A percentile compares a stretch with the other conserved stretches of the same genome.
phyloP scores from a whole-genome alignment of 2,888 invertebrate species.

The Diadegma fenestrale region DNA sequence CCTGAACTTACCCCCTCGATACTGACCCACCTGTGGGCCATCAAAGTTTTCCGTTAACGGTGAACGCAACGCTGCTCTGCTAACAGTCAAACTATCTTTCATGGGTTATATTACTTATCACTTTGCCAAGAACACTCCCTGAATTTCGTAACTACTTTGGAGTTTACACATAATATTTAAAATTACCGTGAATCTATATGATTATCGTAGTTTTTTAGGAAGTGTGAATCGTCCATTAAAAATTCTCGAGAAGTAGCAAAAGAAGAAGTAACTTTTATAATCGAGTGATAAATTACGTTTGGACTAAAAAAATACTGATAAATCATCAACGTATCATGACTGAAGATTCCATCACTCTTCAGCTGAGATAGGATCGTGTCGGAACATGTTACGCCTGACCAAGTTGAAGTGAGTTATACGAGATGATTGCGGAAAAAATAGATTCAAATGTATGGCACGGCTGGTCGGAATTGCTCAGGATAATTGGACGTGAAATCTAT shows the following conservation, averaged over 20 bases:
- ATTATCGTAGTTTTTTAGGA: not conserved
- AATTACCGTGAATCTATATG: not conserved
- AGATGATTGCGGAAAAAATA: no score
- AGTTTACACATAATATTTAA: not conserved
- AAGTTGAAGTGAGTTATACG: no score
- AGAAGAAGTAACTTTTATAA: not conserved
- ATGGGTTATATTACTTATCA: constrained; percentile 59
- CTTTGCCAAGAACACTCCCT: constrained; percentile 49
- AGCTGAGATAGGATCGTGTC: no score
- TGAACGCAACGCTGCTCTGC: constrained; percentile 8
- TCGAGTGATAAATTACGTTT: not conserved
- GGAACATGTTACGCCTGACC: no score
- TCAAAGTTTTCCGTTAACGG: constrained; percentile 49
- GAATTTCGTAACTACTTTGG: constrained; percentile 19
- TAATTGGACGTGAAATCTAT: no score
- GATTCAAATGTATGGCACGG: no score
- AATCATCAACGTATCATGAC: not conserved
- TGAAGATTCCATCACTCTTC: no score
- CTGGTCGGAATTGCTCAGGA: no score
- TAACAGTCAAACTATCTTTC: constrained; percentile 45
- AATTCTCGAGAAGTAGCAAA: not conserved
- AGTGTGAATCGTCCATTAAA: not conserved
- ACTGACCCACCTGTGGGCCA: constrained; percentile 63
- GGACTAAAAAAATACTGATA: not conserved
- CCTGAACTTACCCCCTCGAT: constrained; percentile 51